Evolutionary conservation across 2,113 vertebrate genomes (phyloP).

Genomic region (Corythoichthys haematopterus): DNA sequence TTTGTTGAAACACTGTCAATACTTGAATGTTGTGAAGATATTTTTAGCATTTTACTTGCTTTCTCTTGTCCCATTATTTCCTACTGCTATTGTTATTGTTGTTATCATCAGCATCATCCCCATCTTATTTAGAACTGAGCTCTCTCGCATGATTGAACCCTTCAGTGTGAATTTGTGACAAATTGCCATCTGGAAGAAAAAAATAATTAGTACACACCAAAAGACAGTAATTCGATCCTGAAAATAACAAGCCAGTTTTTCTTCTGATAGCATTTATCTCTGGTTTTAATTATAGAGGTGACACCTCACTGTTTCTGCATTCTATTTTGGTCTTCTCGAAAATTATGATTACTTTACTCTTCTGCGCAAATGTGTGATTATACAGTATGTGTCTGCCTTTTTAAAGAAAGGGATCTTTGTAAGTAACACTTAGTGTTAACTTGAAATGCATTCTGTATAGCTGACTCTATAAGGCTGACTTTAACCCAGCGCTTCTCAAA

Average conservation of each 20-base stretch:
- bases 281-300: conserved; percentile 47
- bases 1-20: conserved; percentile 17
- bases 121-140: conserved; percentile 33
- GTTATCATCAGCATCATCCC: conserved; percentile 4
- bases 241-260: conserved; percentile 34
- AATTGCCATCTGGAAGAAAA: conserved; percentile 67
- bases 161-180: conserved; percentile 51
- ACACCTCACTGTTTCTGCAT: conserved; percentile 35
- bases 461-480: not conserved
- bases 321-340: conserved; percentile 50
- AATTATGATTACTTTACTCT: conserved; percentile 55
- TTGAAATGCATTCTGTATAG: not conserved
- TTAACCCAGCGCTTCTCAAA: not conserved
- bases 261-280: conserved; percentile 41
- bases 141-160: conserved; percentile 53
- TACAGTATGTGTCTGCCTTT: conserved; percentile 6
- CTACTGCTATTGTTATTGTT: not conserved
- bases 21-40: not conserved
- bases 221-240: conserved; percentile 26
- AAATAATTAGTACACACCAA: conserved; percentile 64
- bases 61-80: not conserved
- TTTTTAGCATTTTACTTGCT: not conserved
- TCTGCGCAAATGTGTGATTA: conserved; percentile 61
- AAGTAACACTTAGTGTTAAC: conserved; percentile 21
- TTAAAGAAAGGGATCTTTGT: conserved; percentile 26